These are phyloP conservation scores for Enteromius paludinosus DNA, from an alignment of 2,797 vertebrate genomes.

Conservation along the genomic window DNA sequence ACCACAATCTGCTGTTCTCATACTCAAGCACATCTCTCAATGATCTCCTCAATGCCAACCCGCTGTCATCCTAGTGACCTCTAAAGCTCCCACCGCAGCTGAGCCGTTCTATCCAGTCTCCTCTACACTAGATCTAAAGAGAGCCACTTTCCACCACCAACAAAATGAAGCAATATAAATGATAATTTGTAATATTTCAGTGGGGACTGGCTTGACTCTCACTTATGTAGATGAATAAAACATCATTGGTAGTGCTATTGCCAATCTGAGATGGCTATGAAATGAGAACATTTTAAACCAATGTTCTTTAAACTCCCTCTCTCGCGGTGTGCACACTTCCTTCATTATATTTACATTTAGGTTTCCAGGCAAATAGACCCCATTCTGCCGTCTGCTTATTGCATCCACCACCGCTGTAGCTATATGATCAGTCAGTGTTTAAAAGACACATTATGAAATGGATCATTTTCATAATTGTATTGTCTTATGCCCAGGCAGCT, in stretches of 20 bases:
- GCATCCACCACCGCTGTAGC: slow-evolving; percentile 1
- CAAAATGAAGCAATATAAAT: slow-evolving; percentile 51
- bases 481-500: slow-evolving; percentile 38
- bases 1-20: not conserved
- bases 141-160: slow-evolving; percentile 20
- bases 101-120: slow-evolving; percentile 12
- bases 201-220: slow-evolving; percentile 40
- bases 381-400: slow-evolving; percentile 35
- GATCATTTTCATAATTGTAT: slow-evolving; percentile 66
- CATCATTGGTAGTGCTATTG: slow-evolving; percentile 48
- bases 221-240: slow-evolving; percentile 57
- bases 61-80: slow-evolving; percentile 7
- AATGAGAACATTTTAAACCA: slow-evolving; percentile 41
- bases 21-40: not conserved
- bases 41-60: not conserved
- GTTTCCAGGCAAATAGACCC: slow-evolving; percentile 21
- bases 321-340: slow-evolving; percentile 5
- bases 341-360: slow-evolving; percentile 51
- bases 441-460: slow-evolving; percentile 55
- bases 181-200: slow-evolving; percentile 60
- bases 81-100: slow-evolving; percentile 24
- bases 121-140: slow-evolving; percentile 35
- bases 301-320: slow-evolving; percentile 45
- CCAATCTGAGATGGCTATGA: slow-evolving; percentile 42
- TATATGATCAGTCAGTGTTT: slow-evolving; percentile 39